phyloP scores from a whole-genome alignment of 2,888 invertebrate genomes.

The Neria commutata region DNA sequence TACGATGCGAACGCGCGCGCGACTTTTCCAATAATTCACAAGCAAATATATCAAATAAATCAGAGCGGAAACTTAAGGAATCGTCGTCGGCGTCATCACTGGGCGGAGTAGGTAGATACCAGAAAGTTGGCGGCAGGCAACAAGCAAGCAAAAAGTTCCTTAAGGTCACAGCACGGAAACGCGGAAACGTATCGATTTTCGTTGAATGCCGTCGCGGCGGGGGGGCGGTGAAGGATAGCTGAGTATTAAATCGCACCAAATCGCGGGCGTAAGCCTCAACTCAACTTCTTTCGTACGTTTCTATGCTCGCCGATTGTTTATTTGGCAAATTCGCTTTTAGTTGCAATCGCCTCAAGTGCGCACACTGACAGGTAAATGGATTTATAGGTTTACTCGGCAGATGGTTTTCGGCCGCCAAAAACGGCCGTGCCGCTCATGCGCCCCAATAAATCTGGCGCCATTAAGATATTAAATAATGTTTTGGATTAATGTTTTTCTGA shows the following conservation, averaged over 20 bases:
- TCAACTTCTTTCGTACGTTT: background rate
- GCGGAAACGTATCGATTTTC: slow-evolving; percentile 15
- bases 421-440: background rate
- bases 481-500: background rate
- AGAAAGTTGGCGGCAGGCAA: background rate
- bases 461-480: background rate
- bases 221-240: no score
- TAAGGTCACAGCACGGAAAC: slow-evolving; percentile 10
- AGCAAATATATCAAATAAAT: slow-evolving; percentile 6
- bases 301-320: no score
- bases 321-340: background rate
- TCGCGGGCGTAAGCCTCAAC: background rate
- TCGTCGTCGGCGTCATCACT: background rate
- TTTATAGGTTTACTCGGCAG: slow-evolving; percentile 6
- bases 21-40: slow-evolving; percentile 10
- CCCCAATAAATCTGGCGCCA: background rate
- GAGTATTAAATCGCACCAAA: no score
- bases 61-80: background rate
- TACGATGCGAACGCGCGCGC: no score
- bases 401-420: background rate
- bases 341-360: background rate
- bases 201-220: background rate
- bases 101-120: background rate
- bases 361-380: slow-evolving; percentile 7
- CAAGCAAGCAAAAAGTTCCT: background rate